Evolutionary conservation across 2,888 invertebrate genomes (phyloP), one percentile per base, ranked within the genome.

Genomic region (Tetragonisca angustula): DNA sequence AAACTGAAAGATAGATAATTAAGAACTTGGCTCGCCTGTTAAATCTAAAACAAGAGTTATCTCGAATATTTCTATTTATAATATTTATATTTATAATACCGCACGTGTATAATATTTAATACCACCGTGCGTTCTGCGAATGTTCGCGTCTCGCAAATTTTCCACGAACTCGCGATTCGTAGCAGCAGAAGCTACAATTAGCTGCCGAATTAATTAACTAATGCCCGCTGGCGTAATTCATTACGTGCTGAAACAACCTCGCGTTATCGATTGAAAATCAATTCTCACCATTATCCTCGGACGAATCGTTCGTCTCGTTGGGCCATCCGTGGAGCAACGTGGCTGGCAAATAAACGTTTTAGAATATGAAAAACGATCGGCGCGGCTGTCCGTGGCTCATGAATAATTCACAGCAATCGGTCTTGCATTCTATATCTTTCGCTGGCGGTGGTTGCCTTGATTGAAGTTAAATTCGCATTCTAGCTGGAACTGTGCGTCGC

Each of bases 341-440:
- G 13, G 76, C 77, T 72, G 72, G 62, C 77, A 72, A 81, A 71
- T 77, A 72, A 78, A 81, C 71, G 77, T 68, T 61, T 61, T 62
- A 56, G 78, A 77, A 81, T 72, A 81, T 81, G 81, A 81, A 72
- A 81, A 81, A 81, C 67, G 81, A 81, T 72, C 81, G 67, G 43
- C 62, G 67, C 36, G 62, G 69, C 75, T 62, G 81, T 62, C 61
- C 49, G 72, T n/a, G n/a, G 32, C 43, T 77, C 72, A 72, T 81
- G 81, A 81, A 81, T 81, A 49, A 81, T 81, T 81, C 81, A 81
- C 32, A 43, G 61, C 71, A 59, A 76, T 72, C 76, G 76, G 50
- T 80, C 77, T 81, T 32, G 77, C 76, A 59, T 80, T 81, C n/a
- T n/a, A 67, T 71, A 59, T 68, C 71, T 67, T 54, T 72, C 71